These are phyloP conservation scores for Dastarcus helophoroides DNA, from an alignment of 2,888 invertebrate species.

Conservation along the genomic window DNA sequence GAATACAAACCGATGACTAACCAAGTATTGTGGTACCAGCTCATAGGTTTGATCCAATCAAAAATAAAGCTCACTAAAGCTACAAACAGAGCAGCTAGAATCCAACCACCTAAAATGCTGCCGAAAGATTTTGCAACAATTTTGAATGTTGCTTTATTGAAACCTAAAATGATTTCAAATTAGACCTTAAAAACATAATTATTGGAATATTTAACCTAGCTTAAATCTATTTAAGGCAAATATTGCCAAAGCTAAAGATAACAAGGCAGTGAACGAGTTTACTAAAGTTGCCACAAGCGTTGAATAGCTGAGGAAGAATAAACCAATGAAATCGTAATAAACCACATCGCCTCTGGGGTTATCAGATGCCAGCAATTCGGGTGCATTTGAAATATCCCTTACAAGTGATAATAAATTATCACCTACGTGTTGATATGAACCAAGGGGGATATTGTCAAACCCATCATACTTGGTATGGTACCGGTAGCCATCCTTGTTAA, in stretches of 20 bases:
- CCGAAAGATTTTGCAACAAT: no score
- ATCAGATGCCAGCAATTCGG: constrained; percentile 30
- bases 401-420: constrained; percentile 47
- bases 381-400: constrained; percentile 27
- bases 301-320: constrained; percentile 24
- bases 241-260: no score
- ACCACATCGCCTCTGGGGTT: constrained; percentile 20
- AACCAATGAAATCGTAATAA: constrained; percentile 26
- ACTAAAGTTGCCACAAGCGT: no score
- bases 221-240: no score
- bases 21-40: background rate
- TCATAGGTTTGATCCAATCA: background rate
- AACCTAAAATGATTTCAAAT: no score
- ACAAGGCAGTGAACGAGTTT: no score
- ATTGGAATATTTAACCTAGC: no score
- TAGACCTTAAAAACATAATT: no score
- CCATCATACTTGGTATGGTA: constrained; percentile 53
- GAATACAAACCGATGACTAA: constrained; percentile 9
- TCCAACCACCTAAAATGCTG: constrained; percentile 1
- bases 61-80: background rate
- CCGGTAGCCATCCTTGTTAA: constrained; percentile 50
- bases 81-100: background rate
- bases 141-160: no score
- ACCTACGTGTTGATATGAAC: constrained; percentile 53
- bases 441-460: constrained; percentile 42